These are phyloP conservation scores for Lasioglossum baleicum DNA, from an alignment of 1,140 invertebrate species.

Conservation along the genomic window DNA sequence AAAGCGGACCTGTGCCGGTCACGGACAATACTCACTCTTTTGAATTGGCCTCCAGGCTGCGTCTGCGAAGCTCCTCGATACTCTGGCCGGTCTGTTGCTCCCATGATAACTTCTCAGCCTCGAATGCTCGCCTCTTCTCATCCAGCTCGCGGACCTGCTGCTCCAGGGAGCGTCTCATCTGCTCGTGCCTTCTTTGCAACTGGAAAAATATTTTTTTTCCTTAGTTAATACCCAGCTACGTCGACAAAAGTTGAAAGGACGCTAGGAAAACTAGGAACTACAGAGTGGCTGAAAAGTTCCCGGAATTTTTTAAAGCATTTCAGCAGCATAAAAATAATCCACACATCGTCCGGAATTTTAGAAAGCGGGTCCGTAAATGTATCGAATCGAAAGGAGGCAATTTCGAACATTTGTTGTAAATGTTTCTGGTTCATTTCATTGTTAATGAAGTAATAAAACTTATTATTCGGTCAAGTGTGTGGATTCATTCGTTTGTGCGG, in stretches of 20 bases:
- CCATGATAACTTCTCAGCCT: conserved; percentile 93
- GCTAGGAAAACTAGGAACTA: not conserved
- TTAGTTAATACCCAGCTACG: not conserved
- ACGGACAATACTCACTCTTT: conserved; percentile 86
- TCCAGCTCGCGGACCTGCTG: conserved; percentile 94
- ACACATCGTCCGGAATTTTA: no score
- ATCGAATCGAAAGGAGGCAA: no score
- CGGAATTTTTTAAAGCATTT: no score
- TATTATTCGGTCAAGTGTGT: no score
- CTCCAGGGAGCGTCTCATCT: conserved; percentile 86
- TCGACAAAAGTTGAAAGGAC: not conserved
- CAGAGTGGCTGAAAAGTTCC: no score
- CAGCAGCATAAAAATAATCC: no score
- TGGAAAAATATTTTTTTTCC: conserved; percentile 61
- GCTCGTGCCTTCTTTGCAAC: conserved; percentile 85
- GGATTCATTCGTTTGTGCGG: no score
- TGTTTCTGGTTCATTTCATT: no score
- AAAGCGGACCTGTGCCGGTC: conserved; percentile 17
- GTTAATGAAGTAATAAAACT: no score
- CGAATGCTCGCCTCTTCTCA: conserved; percentile 91
- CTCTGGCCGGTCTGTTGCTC: conserved; percentile 93
- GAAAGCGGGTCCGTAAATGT: no score
- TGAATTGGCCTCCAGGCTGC: conserved; percentile 91
- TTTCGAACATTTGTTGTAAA: no score
- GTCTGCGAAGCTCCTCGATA: conserved; percentile 90